phyloP scores from a whole-genome alignment of 2,888 invertebrate genomes.

The Lycaena phlaeas region DNA sequence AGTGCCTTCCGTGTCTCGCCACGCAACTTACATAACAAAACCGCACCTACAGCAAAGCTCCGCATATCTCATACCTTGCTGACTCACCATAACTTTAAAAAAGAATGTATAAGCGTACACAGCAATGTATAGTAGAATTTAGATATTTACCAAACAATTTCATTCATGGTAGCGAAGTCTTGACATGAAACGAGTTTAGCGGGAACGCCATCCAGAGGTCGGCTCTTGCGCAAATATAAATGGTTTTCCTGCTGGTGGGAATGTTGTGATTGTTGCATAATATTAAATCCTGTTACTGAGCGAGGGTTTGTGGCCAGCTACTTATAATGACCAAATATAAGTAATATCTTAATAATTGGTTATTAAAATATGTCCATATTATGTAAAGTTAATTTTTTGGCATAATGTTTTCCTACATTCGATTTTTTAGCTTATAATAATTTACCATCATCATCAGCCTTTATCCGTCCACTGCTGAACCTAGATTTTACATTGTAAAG shows the following conservation, averaged over 20 bases:
- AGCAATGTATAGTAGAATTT: constrained; percentile 8
- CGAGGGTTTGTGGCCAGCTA: background rate
- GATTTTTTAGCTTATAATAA: too few species aligned
- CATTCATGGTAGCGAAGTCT: constrained; percentile 17
- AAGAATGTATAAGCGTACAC: too few species aligned
- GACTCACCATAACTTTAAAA: too few species aligned
- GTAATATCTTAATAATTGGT: too few species aligned
- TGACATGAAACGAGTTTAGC: constrained; percentile 51
- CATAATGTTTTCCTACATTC: too few species aligned
- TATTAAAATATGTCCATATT: too few species aligned
- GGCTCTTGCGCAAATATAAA: constrained; percentile 58
- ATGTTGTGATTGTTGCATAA: constrained; percentile 15
- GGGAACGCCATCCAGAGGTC: constrained; percentile 52
- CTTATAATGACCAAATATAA: too few species aligned
- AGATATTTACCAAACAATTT: background rate
- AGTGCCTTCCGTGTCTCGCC: constrained; percentile 58
- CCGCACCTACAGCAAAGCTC: constrained; percentile 22
- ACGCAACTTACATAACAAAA: constrained; percentile 11
- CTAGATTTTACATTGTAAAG: too few species aligned
- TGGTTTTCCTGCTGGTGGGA: constrained; percentile 42
- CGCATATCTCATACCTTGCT: constrained; percentile 25
- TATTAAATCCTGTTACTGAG: constrained; percentile 6
- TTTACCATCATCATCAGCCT: too few species aligned
- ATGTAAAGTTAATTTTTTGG: too few species aligned
- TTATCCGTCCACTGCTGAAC: too few species aligned